phyloP scores from a whole-genome alignment of 1,140 invertebrate genomes.

The Trichogramma pretiosum region DNA sequence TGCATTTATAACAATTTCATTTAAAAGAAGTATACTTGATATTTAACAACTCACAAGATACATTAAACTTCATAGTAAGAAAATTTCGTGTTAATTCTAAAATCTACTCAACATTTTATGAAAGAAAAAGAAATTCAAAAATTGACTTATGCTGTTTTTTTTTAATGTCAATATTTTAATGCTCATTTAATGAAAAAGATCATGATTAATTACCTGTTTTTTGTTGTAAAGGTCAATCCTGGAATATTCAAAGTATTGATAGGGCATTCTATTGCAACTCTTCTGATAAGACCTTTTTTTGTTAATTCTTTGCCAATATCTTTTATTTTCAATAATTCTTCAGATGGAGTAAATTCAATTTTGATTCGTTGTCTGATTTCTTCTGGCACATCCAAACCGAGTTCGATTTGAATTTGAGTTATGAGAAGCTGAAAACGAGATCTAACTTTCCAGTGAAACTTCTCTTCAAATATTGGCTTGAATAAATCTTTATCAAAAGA shows the following conservation, averaged over 20 bases:
- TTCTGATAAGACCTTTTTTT: constrained; percentile 5
- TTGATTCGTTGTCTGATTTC: background rate
- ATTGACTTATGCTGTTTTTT: no score
- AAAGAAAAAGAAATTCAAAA: background rate
- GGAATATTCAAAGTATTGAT: constrained; percentile 17
- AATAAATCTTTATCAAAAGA: constrained; percentile 16
- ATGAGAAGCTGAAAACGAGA: constrained; percentile 17
- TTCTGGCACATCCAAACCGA: constrained; percentile 5
- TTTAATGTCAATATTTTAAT: no score
- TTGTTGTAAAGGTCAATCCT: constrained; percentile 15
- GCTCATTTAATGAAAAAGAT: background rate
- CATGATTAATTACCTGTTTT: constrained; percentile 10
- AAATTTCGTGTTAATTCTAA: no score
- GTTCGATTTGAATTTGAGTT: constrained; percentile 17
- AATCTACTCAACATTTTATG: background rate
- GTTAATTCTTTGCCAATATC: constrained; percentile 1
- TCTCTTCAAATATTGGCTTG: constrained; percentile 8
- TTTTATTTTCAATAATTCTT: constrained; percentile 11
- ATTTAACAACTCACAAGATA: no score
- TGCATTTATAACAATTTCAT: no score
- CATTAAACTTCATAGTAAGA: no score
- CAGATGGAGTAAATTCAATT: constrained; percentile 4
- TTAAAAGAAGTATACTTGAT: no score
- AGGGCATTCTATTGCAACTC: constrained; percentile 19
- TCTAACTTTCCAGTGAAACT: constrained; percentile 15